These are phyloP conservation scores for Clepsis dumicolana DNA, from an alignment of 2,888 invertebrate genomes.

Conservation along the genomic window DNA sequence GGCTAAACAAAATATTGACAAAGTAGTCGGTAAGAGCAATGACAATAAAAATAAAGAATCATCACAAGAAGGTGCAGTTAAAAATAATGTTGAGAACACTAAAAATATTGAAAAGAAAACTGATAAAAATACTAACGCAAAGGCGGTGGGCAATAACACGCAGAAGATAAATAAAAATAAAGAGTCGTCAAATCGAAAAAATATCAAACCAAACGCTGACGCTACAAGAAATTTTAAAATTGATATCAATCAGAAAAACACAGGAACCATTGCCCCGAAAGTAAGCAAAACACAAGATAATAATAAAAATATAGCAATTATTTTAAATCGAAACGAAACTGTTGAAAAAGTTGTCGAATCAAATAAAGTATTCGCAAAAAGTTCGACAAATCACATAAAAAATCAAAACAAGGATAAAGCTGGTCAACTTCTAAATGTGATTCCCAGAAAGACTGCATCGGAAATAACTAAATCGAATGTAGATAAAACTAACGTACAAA, in stretches of 20 bases:
- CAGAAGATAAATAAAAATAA: conserved; percentile 6
- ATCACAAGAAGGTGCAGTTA: not conserved
- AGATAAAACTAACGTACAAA: not conserved
- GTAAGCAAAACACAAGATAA: not conserved
- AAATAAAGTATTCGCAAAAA: not conserved
- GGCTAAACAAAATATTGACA: not conserved
- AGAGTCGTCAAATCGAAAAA: not conserved
- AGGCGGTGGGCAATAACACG: not conserved
- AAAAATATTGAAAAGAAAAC: not conserved
- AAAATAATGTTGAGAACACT: not conserved
- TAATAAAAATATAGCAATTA: conserved; percentile 9
- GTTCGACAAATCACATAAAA: not conserved
- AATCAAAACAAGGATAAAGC: conserved; percentile 1
- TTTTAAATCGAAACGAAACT: conserved; percentile 1
- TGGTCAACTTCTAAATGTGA: not conserved
- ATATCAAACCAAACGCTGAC: not conserved
- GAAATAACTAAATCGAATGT: not conserved
- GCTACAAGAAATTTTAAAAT: not conserved
- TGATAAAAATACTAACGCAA: not conserved
- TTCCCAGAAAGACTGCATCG: conserved; percentile 5
- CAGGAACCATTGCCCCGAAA: conserved; percentile 7
- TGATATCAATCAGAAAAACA: not conserved
- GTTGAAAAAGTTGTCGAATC: conserved; percentile 11
- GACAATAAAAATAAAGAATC: conserved; percentile 1
- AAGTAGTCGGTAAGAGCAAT: not conserved